Base-by-base conservation (phyloP, 1,140 invertebrate species). In the Calliopsis andreniformis region DNA sequence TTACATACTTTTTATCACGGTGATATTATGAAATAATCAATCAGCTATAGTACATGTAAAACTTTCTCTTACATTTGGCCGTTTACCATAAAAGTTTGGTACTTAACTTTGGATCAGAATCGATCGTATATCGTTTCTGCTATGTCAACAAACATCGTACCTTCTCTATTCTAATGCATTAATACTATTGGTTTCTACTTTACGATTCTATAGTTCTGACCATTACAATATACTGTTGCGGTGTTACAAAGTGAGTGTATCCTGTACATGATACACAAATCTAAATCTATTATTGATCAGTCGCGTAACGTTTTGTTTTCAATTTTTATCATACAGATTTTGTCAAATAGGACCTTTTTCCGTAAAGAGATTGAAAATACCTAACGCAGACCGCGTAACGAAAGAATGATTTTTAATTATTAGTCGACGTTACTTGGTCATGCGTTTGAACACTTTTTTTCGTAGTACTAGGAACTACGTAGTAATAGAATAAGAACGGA, bases 11-110 rank as follows among this genome's bases (percentile, higher is more conserved):
- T 87, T 80, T 82, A 80, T 88, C 43, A 79, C 82, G 64, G 51
- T 86, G 86, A 70, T 89, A 87, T 84, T 56, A 82, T 80, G 86
- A 84, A 87, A 86, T 83, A 86, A 87, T 88, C 69, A 88, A 82
- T 84, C 87, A 84, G 78, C 82, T 87, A 88, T 88, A 63, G 35
- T 84, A 63, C 68, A 84, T 75, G 86, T 86, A 88, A 86, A 89
- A 85, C 83, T 82, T 85, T 82, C 42, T 86, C 43, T 85, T 78
- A 79, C 71, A 82, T 85, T 88, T 87, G 86, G 84, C 83, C 83
- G 72, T 86, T 86, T 83, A 42, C 77, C 83, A 72, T 83, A 83
- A 85, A 86, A 83, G 58, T 75, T 75, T 75, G 63, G 51, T 87
- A 86, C 80, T 77, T 72, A 78, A 73, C 66, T 71, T 77, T 81